Evolutionary conservation across 2,113 vertebrate species (phyloP).

Genomic region (Bufo bufo): DNA sequence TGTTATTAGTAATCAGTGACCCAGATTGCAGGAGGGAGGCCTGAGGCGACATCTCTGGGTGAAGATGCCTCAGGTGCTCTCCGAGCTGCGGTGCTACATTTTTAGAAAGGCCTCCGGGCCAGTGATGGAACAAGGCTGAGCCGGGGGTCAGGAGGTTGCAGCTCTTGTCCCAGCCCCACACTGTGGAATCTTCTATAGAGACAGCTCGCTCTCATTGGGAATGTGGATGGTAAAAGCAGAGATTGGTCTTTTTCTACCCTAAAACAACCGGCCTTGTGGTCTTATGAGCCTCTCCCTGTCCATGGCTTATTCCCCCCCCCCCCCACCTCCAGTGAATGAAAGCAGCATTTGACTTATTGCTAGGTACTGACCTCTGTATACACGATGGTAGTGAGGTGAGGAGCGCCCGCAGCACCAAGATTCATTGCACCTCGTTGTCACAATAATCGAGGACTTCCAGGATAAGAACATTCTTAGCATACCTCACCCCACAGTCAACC

Average conservation of each 20-base stretch:
- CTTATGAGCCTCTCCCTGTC: neutral
- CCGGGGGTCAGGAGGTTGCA: neutral
- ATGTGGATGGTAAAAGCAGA: neutral
- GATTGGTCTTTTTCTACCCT: neutral
- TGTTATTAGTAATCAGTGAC: constrained; percentile 15
- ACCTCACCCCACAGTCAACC: too few species aligned
- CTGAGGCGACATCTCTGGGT: constrained; percentile 38
- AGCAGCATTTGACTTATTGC: constrained; percentile 26
- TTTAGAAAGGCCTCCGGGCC: neutral
- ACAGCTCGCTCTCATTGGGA: neutral
- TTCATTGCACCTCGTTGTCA: too few species aligned
- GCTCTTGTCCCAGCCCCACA: neutral
- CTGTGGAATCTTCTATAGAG: constrained; percentile 43
- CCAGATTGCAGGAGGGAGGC: constrained; percentile 17
- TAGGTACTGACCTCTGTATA: neutral
- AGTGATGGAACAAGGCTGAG: neutral
- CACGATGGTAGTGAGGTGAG: too few species aligned
- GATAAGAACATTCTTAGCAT: too few species aligned
- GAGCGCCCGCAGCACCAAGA: too few species aligned
- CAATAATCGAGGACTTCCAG: too few species aligned
- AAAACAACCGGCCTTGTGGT: neutral
- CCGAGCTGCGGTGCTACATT: neutral
- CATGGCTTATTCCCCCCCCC: constrained; percentile 13
- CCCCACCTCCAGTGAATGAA: constrained; percentile 17
- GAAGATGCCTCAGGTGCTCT: constrained; percentile 19